Evolutionary conservation across 2,888 invertebrate species (phyloP), one percentile per base, ranked within the genome.

Genomic region (Scaptomyza cyrtandrae): DNA sequence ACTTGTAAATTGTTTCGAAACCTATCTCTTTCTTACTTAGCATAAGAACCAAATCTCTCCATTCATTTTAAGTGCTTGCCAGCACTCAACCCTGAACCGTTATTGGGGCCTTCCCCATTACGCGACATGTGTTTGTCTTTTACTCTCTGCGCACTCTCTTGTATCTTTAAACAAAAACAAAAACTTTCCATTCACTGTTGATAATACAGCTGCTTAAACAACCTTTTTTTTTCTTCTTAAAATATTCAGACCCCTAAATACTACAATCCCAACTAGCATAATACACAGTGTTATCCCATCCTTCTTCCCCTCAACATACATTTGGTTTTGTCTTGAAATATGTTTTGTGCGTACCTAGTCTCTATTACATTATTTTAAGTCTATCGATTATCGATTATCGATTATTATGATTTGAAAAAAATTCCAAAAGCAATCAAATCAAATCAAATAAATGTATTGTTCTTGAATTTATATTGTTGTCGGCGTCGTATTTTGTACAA

Each of bases 401-500:
- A 41, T 16, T 71, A 58, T 52, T 61, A 56, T 75, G 11, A 60
- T 78, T 75, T 69, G 0, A 41, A 71, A 69, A 74, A 75, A 75
- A 78, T 75, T 78, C 69, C 61, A 75, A 78, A 78, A 69, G 35
- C 46, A 52, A 61, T 43, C 50, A 37, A 58, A 61, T 43, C 50
- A 33, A 58, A 68, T 68, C 33, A 68, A 14, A 14, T 9, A 39
- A 44, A 48, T 71, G 71, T 76, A 75, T 49, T 73, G 64, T 71
- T 64, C 37, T 60, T 53, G 53, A 37, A 24, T 31, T 68, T 41
- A 16, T 16, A 69, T 64, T 48, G 57, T 74, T 61, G 78, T 78
- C 64, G 78, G 78, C 75, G 78, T 75, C 75, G 78, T 75, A 78
- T 65, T 69, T 69, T 58, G 55, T 55, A 44, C 44, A 63, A 70